Conservation (phyloP, 2,888 invertebrate species). For the Seira ritae region DNA sequence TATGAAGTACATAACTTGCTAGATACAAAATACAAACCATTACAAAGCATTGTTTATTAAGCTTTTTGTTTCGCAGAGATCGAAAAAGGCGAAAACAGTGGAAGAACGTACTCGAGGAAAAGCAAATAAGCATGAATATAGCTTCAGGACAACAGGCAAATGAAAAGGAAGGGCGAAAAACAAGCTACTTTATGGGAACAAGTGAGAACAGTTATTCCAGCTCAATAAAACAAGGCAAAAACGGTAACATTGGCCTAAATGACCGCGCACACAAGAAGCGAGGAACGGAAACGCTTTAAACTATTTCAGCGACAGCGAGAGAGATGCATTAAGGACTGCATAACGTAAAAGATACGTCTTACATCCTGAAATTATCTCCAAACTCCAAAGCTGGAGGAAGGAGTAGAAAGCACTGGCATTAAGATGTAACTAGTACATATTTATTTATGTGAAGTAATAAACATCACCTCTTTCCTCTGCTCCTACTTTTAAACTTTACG, state of each 20-base stretch:
- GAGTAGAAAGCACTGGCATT: constrained; percentile 12
- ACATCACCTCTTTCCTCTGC: constrained; percentile 28
- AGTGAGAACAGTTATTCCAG: too few relatives aligned
- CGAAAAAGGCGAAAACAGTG: constrained; percentile 5
- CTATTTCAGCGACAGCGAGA: constrained; percentile 8
- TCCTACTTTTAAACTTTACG: not conserved
- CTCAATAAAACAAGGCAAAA: too few relatives aligned
- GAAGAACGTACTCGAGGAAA: too few relatives aligned
- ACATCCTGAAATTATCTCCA: too few relatives aligned
- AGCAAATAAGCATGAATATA: too few relatives aligned
- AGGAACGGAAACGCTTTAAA: constrained; percentile 16
- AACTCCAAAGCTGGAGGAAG: not conserved
- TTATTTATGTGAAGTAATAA: constrained; percentile 65
- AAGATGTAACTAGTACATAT: constrained; percentile 52
- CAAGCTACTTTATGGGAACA: too few relatives aligned
- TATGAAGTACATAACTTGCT: constrained; percentile 5
- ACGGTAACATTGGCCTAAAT: too few relatives aligned
- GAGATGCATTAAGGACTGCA: constrained; percentile 10
- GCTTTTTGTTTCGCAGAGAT: constrained; percentile 21
- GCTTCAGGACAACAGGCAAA: not conserved
- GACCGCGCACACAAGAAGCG: too few relatives aligned
- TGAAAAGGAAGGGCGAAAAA: constrained; percentile 8
- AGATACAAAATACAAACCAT: constrained; percentile 5
- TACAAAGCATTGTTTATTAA: constrained; percentile 55
- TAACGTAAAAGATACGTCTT: too few relatives aligned